Evolutionary conservation across 2,113 vertebrate species (phyloP), one percentile per base, ranked within the genome.

Genomic region (Cyanistes caeruleus): DNA sequence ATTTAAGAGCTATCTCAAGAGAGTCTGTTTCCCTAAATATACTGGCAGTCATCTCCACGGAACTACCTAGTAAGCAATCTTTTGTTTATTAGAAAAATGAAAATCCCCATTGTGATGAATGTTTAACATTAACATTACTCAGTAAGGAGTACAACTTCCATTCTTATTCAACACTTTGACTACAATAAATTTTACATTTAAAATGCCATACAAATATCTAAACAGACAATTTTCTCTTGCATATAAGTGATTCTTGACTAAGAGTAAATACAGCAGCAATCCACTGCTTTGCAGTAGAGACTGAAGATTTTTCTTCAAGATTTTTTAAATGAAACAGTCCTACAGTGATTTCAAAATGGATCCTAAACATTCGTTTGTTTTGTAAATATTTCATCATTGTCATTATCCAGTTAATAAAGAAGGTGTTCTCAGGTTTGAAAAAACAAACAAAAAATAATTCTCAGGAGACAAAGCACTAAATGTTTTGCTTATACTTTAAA

Each of bases 401-500:
- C 31, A 25, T 39, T 77, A 46, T 37, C 13, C 13, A 30, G 70
- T 35, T 51, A 65, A 78, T n/a, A 74, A 62, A 70, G 22, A n/a
- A 70, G 8, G 1, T 63, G 6, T 44, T 93, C 20, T 44, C 19
- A 65, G 13, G 31, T 68, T 48, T 82, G 23, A 37, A 39, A 77
- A 64, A 41, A 7, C 2, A 33, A 41, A 27, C 14, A 55, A 37
- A n/a, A 81, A 64, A 15, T 23, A 20, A 80, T 64, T 5, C 2
- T 17, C 0, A 0, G 31, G n/a, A 63, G 15, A n/a, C 0, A 63
- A 62, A 68, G 12, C 2, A 31, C 2, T 30, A 22, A 21, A 11
- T n/a, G 15, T 46, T 67, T 53, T 31, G 30, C 4, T 62, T 31
- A 17, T 13, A 13, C 20, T 69, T 64, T 53, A 41, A 75, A 70